Conservation (phyloP, 2,888 invertebrate species). For the Leucozona laternaria region DNA sequence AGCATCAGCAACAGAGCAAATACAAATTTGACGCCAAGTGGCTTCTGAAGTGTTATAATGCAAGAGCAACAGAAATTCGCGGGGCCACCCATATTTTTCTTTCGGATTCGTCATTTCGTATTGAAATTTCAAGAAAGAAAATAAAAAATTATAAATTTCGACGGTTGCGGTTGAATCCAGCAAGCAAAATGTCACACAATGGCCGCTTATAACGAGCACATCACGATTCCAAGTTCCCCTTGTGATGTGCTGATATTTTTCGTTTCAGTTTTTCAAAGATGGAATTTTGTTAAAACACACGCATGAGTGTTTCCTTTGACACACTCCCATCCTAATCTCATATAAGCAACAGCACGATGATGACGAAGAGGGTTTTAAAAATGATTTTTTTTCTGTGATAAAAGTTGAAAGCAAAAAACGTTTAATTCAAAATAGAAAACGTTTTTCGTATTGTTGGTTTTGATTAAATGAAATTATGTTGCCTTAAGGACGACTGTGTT, state of each 20-base stretch:
- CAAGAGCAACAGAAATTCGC: slow-evolving; percentile 33
- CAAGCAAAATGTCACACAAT: slow-evolving; percentile 59
- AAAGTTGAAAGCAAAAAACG: slow-evolving; percentile 14
- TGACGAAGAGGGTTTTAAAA: not conserved
- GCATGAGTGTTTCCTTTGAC: slow-evolving; percentile 72
- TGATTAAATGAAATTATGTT: slow-evolving; percentile 66
- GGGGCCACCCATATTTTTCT: slow-evolving; percentile 45
- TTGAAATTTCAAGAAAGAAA: slow-evolving; percentile 19
- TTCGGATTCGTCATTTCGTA: slow-evolving; percentile 20
- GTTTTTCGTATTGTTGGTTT: slow-evolving; percentile 31
- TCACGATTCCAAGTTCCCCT: slow-evolving; percentile 60
- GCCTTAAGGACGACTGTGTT: slow-evolving; percentile 29
- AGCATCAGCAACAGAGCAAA: slow-evolving; percentile 46
- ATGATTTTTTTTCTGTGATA: not conserved
- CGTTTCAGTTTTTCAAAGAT: slow-evolving; percentile 69
- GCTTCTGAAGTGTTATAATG: slow-evolving; percentile 65
- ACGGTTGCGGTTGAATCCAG: not conserved
- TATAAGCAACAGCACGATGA: slow-evolving; percentile 9
- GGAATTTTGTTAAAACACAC: slow-evolving; percentile 66
- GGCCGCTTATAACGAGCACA: slow-evolving; percentile 63
- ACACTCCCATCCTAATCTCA: slow-evolving; percentile 21
- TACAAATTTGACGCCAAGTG: slow-evolving; percentile 57
- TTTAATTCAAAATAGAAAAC: slow-evolving; percentile 27
- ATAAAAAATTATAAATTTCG: slow-evolving; percentile 2
- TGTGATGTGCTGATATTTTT: slow-evolving; percentile 61